Evolutionary conservation across 2,113 vertebrate species (phyloP).

Genomic region (Pogona vitticeps): DNA sequence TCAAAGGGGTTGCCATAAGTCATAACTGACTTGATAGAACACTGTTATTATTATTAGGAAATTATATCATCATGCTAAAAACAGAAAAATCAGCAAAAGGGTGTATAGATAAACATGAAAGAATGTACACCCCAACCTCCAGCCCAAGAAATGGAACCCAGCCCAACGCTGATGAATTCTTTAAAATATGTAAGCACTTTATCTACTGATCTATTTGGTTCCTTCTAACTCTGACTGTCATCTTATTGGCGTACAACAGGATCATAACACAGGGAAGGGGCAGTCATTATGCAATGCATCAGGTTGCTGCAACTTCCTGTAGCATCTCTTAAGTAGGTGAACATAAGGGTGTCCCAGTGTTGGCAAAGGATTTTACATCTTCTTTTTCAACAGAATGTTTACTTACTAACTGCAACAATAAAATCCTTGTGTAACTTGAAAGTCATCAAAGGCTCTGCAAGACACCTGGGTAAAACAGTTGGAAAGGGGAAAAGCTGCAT

Average conservation of each 20-base stretch:
- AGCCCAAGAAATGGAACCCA: background rate
- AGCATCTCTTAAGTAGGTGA: too few relatives aligned
- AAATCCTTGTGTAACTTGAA: slow-evolving; percentile 98
- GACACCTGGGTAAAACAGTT: slow-evolving; percentile 79
- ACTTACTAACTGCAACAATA: slow-evolving; percentile 97
- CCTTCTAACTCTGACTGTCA: background rate
- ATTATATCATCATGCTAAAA: background rate
- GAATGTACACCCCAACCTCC: background rate
- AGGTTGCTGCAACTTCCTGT: background rate
- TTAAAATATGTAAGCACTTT: too few relatives aligned
- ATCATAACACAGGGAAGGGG: background rate
- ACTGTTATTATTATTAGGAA: too few relatives aligned
- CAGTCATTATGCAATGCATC: background rate
- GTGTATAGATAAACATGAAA: background rate
- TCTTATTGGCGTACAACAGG: background rate
- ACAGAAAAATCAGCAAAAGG: background rate
- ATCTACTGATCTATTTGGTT: background rate
- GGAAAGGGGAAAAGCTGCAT: background rate
- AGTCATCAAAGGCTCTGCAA: slow-evolving; percentile 95
- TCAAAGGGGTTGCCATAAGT: too few relatives aligned
- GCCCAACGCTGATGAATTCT: too few relatives aligned
- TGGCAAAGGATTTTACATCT: background rate
- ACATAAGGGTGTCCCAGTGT: background rate
- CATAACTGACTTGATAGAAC: too few relatives aligned
- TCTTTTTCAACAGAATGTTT: slow-evolving; percentile 24